A percentile compares a stretch with the other conserved stretches of the same genome.
phyloP scores from a whole-genome alignment of 2,888 invertebrate species.

The Eupithecia exiguata region DNA sequence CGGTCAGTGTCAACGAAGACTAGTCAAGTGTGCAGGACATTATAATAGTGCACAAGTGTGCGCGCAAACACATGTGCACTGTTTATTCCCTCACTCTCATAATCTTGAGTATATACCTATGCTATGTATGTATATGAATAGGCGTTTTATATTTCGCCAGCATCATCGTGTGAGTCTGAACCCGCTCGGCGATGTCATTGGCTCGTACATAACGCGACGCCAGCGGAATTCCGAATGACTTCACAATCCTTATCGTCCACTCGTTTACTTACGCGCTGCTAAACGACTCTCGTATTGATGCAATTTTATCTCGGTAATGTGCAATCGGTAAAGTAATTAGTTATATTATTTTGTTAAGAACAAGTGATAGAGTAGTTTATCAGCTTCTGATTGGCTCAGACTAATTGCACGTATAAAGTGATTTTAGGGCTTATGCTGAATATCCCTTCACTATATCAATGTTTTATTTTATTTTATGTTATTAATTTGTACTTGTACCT shows the following conservation, averaged over 20 bases:
- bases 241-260: slow-evolving; percentile 22
- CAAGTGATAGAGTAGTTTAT: background rate
- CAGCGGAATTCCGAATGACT: slow-evolving; percentile 23
- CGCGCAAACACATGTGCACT: no score
- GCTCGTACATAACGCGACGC: slow-evolving; percentile 21
- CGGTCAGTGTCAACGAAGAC: no score
- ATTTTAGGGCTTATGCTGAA: no score
- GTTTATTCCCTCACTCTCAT: no score
- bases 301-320: background rate
- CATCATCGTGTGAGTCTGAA: background rate
- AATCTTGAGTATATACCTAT: no score
- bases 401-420: background rate
- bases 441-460: no score
- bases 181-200: slow-evolving; percentile 13
- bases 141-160: background rate
- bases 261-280: background rate
- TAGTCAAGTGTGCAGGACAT: no score
- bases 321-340: background rate
- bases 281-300: background rate
- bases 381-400: background rate
- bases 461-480: no score
- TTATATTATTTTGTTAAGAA: background rate
- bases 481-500: no score
- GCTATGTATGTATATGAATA: no score
- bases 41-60: no score